phyloP scores from a whole-genome alignment of 2,888 invertebrate genomes.

The Therioaphis trifolii region DNA sequence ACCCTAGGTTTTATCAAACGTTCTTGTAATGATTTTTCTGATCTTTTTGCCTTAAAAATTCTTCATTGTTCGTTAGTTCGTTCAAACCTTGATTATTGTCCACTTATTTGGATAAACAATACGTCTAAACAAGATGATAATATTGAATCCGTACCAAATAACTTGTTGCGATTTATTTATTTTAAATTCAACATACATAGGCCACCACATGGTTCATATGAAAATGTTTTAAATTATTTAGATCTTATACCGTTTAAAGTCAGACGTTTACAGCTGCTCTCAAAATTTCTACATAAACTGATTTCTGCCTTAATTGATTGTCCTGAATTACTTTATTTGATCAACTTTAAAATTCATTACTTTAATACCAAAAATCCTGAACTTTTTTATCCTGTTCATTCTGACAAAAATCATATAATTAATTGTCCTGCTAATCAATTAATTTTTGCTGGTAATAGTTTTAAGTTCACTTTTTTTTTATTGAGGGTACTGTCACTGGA shows the following conservation, averaged over 20 bases:
- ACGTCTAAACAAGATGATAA: not conserved
- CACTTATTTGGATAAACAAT: not conserved
- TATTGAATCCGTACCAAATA: not conserved
- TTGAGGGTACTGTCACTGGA: not conserved
- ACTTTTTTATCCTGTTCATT: not conserved
- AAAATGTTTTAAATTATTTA: conserved; percentile 9
- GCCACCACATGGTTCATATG: not conserved
- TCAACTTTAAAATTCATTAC: not conserved
- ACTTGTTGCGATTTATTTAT: not conserved
- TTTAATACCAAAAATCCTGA: not conserved
- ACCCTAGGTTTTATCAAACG: conserved; percentile 26
- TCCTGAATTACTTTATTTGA: not conserved
- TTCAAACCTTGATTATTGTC: conserved; percentile 4
- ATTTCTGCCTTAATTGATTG: no score
- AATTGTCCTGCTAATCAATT: not conserved
- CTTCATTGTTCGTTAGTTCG: conserved; percentile 1
- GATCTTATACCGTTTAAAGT: not conserved
- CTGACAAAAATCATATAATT: not conserved
- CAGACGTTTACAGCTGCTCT: not conserved
- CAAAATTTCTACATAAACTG: no score
- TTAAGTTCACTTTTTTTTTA: not conserved
- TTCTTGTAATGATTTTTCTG: conserved; percentile 9
- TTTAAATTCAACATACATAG: not conserved
- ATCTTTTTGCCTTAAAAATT: conserved; percentile 22
- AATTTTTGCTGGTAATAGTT: not conserved